Evolutionary conservation across 1,140 invertebrate genomes (phyloP), one percentile per base, ranked within the genome.

Genomic region (Bilobella aurantiaca): DNA sequence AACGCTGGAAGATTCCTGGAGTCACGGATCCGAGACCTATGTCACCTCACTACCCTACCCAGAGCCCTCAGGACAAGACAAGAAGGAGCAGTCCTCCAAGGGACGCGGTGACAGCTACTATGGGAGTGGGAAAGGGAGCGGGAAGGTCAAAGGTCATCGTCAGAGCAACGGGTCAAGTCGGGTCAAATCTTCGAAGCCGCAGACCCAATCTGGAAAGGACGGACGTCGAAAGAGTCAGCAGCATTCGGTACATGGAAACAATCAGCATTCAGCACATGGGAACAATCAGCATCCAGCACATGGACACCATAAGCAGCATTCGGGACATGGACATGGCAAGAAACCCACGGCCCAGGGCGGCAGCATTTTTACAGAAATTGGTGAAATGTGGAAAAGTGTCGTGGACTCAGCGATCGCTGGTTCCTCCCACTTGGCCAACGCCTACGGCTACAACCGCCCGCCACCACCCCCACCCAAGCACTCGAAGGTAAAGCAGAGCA

Each of bases 331-430:
- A n/a, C 37, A 42, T 42, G 37, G n/a, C 8, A 42, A 42, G 37
- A 42, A 42, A n/a, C 37, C 8, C n/a, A 8, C 37, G n/a, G 8
- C 37, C 37, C 37, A 42, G 37, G 37, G 37, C n/a, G n/a, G 37
- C 8, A 42, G 37, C 37, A 42, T 8, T n/a, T n/a, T 42, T n/a
- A 53, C 49, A 12, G 25, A 53, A 12, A 53, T 53, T 53, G 25
- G 49, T 53, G 49, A 53, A 12, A 53, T 53, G 49, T 53, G 49
- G 49, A 53, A 53, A 23, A 53, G 14, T 53, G 49, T 53, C 5
- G 49, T 53, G 49, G 49, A 53, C 49, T 53, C 49, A 18, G 49
- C 49, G 3, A 5, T 53, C 8, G 49, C 49, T 16, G 49, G 49
- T 18, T 53, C 49, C 5, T 16, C 12, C 25, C 49, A 53, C 21